Evolutionary conservation across 2,797 vertebrate genomes (phyloP).

Genomic region (Pogonophryne albipinna): DNA sequence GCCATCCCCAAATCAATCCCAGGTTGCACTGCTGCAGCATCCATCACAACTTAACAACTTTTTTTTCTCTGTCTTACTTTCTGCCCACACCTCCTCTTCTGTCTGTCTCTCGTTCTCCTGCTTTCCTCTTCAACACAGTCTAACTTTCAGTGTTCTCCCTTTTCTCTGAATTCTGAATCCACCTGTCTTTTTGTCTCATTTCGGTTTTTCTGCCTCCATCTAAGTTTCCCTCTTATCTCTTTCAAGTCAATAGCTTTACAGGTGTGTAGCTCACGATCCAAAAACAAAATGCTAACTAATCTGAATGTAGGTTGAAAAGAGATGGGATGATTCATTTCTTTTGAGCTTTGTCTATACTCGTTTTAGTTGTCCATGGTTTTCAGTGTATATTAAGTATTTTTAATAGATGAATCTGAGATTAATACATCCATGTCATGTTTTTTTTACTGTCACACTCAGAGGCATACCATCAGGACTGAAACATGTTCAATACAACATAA

Average conservation of each 20-base stretch:
- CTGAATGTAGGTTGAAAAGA: background rate
- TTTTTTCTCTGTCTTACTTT: conserved; percentile 39
- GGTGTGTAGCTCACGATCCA: background rate
- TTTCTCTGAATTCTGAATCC: background rate
- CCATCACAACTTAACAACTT: conserved; percentile 48
- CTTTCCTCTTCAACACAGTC: conserved; percentile 22
- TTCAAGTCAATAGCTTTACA: conserved; percentile 2
- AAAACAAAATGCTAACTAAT: background rate
- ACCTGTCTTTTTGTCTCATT: background rate
- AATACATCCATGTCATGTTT: too few relatives aligned
- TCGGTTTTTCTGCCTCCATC: background rate
- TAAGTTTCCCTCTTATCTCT: background rate
- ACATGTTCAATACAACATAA: background rate
- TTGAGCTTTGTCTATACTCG: background rate
- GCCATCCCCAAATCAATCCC: conserved; percentile 66
- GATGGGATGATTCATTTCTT: background rate
- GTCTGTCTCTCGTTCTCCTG: conserved; percentile 3
- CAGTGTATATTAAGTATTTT: background rate
- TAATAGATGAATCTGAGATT: background rate
- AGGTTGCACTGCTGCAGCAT: conserved; percentile 54
- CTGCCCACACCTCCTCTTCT: conserved; percentile 14
- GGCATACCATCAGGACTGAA: background rate
- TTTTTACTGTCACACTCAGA: background rate
- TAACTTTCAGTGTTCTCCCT: background rate
- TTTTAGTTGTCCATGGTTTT: background rate